Conservation (phyloP, 2,888 invertebrate genomes). For the Philonicus albiceps region DNA sequence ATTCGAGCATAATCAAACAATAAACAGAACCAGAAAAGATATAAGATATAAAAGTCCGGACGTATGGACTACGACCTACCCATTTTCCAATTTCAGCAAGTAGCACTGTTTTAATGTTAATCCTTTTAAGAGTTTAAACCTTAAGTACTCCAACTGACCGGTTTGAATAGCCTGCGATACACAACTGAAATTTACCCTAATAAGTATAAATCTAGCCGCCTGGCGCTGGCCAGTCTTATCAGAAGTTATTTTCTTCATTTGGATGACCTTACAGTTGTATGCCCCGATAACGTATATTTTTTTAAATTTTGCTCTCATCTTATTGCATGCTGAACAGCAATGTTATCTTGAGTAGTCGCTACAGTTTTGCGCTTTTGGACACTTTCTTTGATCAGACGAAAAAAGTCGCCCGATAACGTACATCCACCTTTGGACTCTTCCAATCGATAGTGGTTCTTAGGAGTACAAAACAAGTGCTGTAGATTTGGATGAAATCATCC, state of each 20-base stretch:
- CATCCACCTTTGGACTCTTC: not conserved
- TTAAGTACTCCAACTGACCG: not conserved
- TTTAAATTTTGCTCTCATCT: conserved; percentile 7
- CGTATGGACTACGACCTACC: not conserved
- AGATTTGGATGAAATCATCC: not conserved
- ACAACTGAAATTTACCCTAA: conserved; percentile 2
- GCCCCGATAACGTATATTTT: not conserved
- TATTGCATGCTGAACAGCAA: not conserved
- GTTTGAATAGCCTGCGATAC: not conserved
- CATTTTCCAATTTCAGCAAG: not conserved
- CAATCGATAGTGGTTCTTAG: not conserved
- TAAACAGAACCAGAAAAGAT: not conserved
- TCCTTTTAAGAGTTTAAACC: not conserved
- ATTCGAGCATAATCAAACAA: not conserved
- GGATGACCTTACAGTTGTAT: conserved; percentile 13
- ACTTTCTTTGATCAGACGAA: conserved; percentile 26
- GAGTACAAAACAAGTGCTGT: not conserved
- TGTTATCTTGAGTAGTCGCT: conserved; percentile 8
- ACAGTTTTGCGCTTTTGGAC: conserved; percentile 28
- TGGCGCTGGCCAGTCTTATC: conserved; percentile 10
- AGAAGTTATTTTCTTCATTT: conserved; percentile 9
- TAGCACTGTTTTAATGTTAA: not conserved
- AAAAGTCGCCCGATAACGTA: not conserved
- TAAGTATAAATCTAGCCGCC: not conserved
- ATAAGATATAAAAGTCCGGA: not conserved